phyloP scores from a whole-genome alignment of 2,113 vertebrate species.

The Peromyscus californicus region DNA sequence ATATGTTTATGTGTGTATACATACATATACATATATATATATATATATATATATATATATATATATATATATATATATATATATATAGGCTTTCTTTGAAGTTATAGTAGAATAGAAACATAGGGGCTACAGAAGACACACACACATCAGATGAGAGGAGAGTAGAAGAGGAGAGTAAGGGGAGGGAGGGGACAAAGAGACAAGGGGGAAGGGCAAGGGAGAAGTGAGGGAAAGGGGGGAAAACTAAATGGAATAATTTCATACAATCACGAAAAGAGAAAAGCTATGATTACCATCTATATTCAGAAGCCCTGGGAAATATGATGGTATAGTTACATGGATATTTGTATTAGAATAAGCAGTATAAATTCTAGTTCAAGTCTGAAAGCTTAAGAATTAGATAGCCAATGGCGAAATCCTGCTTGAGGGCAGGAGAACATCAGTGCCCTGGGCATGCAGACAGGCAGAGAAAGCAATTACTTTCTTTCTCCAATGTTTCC shows the following conservation, averaged over 20 bases:
- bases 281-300: neutral
- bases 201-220: neutral
- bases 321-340: neutral
- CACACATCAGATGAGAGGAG: neutral
- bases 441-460: neutral
- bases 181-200: rapidly evolving
- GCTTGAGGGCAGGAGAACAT: neutral
- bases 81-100: neutral
- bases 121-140: neutral
- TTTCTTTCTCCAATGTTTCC: neutral
- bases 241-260: neutral
- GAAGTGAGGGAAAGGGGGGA: neutral
- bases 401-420: neutral
- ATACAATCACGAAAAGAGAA: neutral
- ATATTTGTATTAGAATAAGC: neutral
- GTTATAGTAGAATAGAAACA: neutral
- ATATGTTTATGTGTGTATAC: neutral
- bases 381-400: neutral
- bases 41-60: no score
- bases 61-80: no score
- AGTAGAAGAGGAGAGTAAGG: no score
- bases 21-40: no score
- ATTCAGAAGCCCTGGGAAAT: neutral
- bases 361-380: neutral
- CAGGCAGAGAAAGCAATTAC: neutral